Evolutionary conservation across 2,888 invertebrate species (phyloP), one percentile per base, ranked within the genome.

Genomic region (Agriopis leucophaearia): DNA sequence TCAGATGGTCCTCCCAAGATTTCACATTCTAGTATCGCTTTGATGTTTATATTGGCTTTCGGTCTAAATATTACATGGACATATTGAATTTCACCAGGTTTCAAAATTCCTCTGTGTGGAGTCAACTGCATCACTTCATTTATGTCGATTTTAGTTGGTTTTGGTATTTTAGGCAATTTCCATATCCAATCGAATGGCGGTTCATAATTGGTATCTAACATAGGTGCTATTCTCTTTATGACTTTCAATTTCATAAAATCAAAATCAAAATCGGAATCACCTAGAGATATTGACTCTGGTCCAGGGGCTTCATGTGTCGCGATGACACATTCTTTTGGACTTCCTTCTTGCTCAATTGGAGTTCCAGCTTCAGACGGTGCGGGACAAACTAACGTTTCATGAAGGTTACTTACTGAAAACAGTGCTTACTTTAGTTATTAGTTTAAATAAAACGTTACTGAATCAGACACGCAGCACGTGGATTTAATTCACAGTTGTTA

Each of bases 1-100:
- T 95, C 95, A 0, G 94, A 77, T 2, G 95, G 95, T 0, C 96
- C 96, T 9, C 95, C 95, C 44, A 94, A 78, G 36, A 96, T 92
- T 72, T 94, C 89, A 78, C 95, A 95, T 68, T 94, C 85, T 0
- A 94, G 83, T 38, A 81, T 76, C n/a, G 94, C 95, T 63, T 86
- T 84, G 4, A 95, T 81, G 60, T 78, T 88, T 8, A 91, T 89
- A 73, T 95, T 90, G 6, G 73, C 67, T 65, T 82, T 87, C 4
- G 95, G 94, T 69, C 83, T 88, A 73, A 95, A 94, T 63, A 91
- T 88, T 4, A 95, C 84, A 57, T 94, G 91, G 55, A 95, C 75
- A 63, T 90, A 83, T 78, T 94, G 93, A 61, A 86, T 80, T 83
- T 95, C 95, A 74, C 87, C 91, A 5, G 95, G 94, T 70, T 92